Base-by-base conservation (phyloP, 23 tunicate species). In the Phallusia fumigata region DNA sequence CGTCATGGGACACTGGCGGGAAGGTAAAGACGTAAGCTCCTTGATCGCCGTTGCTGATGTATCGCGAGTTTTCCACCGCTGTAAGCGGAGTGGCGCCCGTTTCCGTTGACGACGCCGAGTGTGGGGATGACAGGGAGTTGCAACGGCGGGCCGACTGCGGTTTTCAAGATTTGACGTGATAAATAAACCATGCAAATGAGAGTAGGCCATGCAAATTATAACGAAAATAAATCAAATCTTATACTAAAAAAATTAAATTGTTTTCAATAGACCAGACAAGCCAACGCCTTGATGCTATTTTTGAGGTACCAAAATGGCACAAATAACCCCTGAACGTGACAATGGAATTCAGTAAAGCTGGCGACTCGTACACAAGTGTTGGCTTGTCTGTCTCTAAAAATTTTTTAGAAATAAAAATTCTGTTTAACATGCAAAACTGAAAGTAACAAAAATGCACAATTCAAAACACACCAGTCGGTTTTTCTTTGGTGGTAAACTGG, bases 401-500 rank as follows among this genome's bases (percentile, higher is more conserved):
- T 52, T 18, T 18, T 18, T 65, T 65, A 5, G 6, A 6, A 65
- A 28, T 65, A 6, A 5, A 65, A 65, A 3, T 11, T 5, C 32
- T 30, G 11, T 6, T 6, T 12, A 65, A 5, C 32, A 26, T 6
- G 32, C 31, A 74, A 74, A 74, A 74, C 13, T 74, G 19, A 21
- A 32, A 32, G 6, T 33, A 69, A 69, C 76, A 69, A 11, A 69
- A n/a, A n/a, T n/a, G n/a, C n/a, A n/a, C n/a, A n/a, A n/a, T n/a
- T n/a, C 15, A 51, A 26, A 69, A 69, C 77, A 11, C 40, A 74
- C 77, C 36, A 74, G 35, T 11, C 40, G 26, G 13, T 5, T 40
- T 77, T 77, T 65, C 73, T 88, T 88, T 22, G 97, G 97, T 18
- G 97, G 97, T 2, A 92, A 80, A 12, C 86, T 83, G 22, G 97